Percentiles rank a stretch among this genome's conserved stretches.
Evolutionary conservation across 2,113 vertebrate species (phyloP).

Genomic region (Lipophrys pholis): DNA sequence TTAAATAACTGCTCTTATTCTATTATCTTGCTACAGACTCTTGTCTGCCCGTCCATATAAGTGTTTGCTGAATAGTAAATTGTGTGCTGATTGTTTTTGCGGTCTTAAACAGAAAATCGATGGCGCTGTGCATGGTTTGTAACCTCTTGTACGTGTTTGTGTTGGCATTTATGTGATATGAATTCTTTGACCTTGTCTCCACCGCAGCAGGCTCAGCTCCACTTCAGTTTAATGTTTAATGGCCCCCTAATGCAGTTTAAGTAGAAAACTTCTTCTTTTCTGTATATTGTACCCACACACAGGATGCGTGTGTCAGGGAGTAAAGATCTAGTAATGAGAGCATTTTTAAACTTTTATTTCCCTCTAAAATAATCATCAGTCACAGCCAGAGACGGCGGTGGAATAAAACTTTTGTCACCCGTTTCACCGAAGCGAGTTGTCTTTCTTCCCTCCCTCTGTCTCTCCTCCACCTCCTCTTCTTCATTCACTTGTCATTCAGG

Average conservation of each 20-base stretch:
- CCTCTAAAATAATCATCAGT: constrained; percentile 46
- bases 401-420: constrained; percentile 56
- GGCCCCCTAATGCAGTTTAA: constrained; percentile 20
- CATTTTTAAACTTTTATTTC: constrained; percentile 31
- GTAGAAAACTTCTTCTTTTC: constrained; percentile 16
- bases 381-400: constrained; percentile 38
- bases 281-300: constrained; percentile 29
- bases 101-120: constrained; percentile 69
- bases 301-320: constrained; percentile 5
- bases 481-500: constrained; percentile 67
- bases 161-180: constrained; percentile 29
- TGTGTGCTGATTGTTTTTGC: constrained; percentile 64
- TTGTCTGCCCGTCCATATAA: constrained; percentile 29
- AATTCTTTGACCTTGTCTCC: constrained; percentile 61
- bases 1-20: not conserved
- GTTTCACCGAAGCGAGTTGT: constrained; percentile 35
- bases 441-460: constrained; percentile 29
- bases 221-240: constrained; percentile 67
- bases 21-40: constrained; percentile 24
- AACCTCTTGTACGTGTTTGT: constrained; percentile 21
- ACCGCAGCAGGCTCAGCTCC: constrained; percentile 29
- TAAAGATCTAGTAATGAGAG: constrained; percentile 27
- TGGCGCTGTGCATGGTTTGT: constrained; percentile 42
- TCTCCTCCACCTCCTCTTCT: constrained; percentile 38
- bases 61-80: constrained; percentile 53